A percentile compares a stretch with the other conserved stretches of the same genome.
Evolutionary conservation across 2,888 invertebrate genomes (phyloP).

Genomic region (Tricholauxania praeusta): DNA sequence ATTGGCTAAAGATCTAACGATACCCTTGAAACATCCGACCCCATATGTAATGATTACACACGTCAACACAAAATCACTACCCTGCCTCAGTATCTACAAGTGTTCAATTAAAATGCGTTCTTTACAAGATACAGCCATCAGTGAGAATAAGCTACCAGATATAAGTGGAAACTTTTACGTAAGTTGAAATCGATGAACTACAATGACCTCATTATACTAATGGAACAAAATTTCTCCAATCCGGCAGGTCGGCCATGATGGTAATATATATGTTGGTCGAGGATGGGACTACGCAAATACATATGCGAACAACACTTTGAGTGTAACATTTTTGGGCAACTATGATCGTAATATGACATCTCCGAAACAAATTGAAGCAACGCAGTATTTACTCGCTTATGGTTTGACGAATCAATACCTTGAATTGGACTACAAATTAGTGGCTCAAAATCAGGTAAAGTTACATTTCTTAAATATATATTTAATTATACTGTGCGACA

Average conservation of each 20-base stretch:
- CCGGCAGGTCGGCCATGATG: slow-evolving; percentile 71
- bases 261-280: slow-evolving; percentile 70
- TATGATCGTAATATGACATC: slow-evolving; percentile 67
- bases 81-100: slow-evolving; percentile 65
- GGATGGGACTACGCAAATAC: slow-evolving; percentile 71
- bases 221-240: not conserved
- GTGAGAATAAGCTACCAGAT: slow-evolving; percentile 66
- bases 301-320: slow-evolving; percentile 69
- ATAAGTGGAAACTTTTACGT: slow-evolving; percentile 68
- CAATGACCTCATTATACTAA: no score
- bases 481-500: no score
- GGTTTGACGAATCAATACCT: slow-evolving; percentile 68
- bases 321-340: slow-evolving; percentile 70
- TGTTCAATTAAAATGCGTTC: slow-evolving; percentile 69
- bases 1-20: slow-evolving; percentile 50
- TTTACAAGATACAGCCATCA: slow-evolving; percentile 69
- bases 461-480: no score
- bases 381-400: slow-evolving; percentile 66
- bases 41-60: slow-evolving; percentile 70
- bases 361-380: slow-evolving; percentile 67
- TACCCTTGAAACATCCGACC: slow-evolving; percentile 64
- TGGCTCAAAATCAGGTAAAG: slow-evolving; percentile 70
- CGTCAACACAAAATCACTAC: slow-evolving; percentile 67
- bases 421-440: slow-evolving; percentile 68
- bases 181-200: slow-evolving; percentile 46